A percentile compares a stretch with the other conserved stretches of the same genome.
Conservation (phyloP, 1,140 invertebrate genomes). For the Vanessa tameamea region DNA sequence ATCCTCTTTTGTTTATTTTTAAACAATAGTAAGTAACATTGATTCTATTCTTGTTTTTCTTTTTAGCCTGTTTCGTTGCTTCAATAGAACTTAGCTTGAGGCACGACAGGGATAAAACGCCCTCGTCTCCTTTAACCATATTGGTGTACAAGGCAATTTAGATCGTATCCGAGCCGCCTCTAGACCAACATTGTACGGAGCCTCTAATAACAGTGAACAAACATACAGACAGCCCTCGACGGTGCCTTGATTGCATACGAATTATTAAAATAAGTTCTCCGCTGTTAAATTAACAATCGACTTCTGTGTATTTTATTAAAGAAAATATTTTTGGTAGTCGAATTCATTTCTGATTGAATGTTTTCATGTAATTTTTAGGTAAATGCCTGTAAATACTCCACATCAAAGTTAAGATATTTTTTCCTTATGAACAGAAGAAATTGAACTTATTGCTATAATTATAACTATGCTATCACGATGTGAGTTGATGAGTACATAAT, state of each 20-base stretch:
- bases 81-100: constrained; percentile 30
- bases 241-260: constrained; percentile 4
- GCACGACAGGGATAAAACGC: constrained; percentile 27
- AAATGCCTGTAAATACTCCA: too few relatives aligned
- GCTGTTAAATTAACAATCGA: too few relatives aligned
- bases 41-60: constrained; percentile 20
- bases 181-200: constrained; percentile 30
- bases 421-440: too few relatives aligned
- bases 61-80: constrained; percentile 22
- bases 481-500: too few relatives aligned
- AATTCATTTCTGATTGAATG: too few relatives aligned
- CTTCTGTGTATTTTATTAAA: too few relatives aligned
- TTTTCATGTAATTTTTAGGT: too few relatives aligned
- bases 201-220: constrained; percentile 26
- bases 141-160: constrained; percentile 38
- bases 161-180: constrained; percentile 29
- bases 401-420: too few relatives aligned
- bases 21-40: constrained; percentile 5
- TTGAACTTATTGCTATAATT: too few relatives aligned
- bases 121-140: constrained; percentile 22
- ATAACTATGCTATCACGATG: too few relatives aligned
- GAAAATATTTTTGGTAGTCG: too few relatives aligned
- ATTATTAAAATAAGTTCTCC: neutral
- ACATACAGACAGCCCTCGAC: constrained; percentile 22
- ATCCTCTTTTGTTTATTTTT: neutral